Evolutionary conservation across 2,888 invertebrate genomes (phyloP), one percentile per base, ranked within the genome.

Genomic region (Synanthedon andrenaeformis): DNA sequence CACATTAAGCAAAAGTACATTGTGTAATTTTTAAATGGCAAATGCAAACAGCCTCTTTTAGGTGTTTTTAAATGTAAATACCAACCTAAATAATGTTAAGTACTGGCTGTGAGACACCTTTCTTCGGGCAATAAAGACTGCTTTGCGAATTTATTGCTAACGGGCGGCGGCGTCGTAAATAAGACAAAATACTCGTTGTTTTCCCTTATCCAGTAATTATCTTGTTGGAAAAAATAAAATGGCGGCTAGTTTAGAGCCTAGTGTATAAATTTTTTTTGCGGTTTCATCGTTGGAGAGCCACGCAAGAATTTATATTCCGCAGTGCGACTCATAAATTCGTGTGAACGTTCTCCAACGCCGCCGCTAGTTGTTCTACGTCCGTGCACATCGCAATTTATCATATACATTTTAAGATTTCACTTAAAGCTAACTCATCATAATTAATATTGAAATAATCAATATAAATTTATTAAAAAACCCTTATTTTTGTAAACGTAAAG

Each of bases 241-340:
- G 35, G 35, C 11, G 8, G 14, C 57, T 58, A 55, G 54, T 62
- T 58, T 61, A 53, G 55, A 61, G 69, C 63, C 68, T 69, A 72
- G 70, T 72, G 72, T 70, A 70, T 73, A 74, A 59, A 70, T 76
- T 79, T 80, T n/a, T 45, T 77, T 79, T 62, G 73, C 62, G 73
- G 72, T 73, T 69, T 72, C 76, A 69, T 72, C 72, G 45, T 14
- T 45, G 45, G 45, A 45, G 45, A 45, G 45, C 13, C 45, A 14
- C 70, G 71, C 73, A 75, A 78, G 79, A 79, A 82, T 84, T 83
- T 82, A 83, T 84, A 81, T 82, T 79, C 84, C 84, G 84, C 84
- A 85, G 60, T 85, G 84, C 84, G 84, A 79, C 84, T 80, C 82
- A 84, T 85, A 85, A 85, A 84, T 85, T 79, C 78, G 76, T 75